Base-by-base conservation (phyloP, 2,797 vertebrate species). In the Poeciliopsis paucimaculata region DNA sequence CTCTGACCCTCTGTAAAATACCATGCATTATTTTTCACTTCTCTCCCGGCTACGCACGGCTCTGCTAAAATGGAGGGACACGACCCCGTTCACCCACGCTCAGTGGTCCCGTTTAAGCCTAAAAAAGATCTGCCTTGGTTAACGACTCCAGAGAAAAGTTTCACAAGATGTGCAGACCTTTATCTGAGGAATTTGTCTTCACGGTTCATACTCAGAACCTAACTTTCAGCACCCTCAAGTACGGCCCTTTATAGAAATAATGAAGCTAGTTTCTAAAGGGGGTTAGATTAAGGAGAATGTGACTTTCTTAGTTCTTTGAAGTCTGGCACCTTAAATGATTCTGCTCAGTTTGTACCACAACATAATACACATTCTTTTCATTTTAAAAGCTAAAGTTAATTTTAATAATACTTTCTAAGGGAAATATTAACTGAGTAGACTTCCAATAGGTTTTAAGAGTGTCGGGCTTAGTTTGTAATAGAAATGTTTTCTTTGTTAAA, bases 11-110 rank as follows among this genome's bases (percentile, higher is more conserved):
- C 13, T 31, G 15, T 28, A 28, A 46, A 72, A 72, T 45, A 13
- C 68, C 41, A 72, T 46, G 43, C 68, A 31, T 72, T 72, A 72
- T 72, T n/a, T 72, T 45, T 72, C 26, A 46, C 43, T 28, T 28
- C 41, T 72, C 68, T 46, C 13, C 43, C 16, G 2, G 68, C 68
- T 18, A 72, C n/a, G 13, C 43, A 16, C 5, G 6, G 15, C 45
- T 46, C 43, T 28, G 68, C 26, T 72, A 46, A 72, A 72, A 72
- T 46, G 41, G 68, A 46, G 43, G 68, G 43, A 72, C 23, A 18
- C 13, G 43, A 72, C 68, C 68, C 43, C 1, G 26, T 28, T 72
- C 68, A 46, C 68, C 43, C 68, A 72, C 68, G 13, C 68, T 45
- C 41, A 45, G 13, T 28, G 26, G 41, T n/a, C 26, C 26, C 13